These are phyloP conservation scores for Strigamia transsilvanica DNA, from an alignment of 2,888 invertebrate genomes.

Conservation along the genomic window DNA sequence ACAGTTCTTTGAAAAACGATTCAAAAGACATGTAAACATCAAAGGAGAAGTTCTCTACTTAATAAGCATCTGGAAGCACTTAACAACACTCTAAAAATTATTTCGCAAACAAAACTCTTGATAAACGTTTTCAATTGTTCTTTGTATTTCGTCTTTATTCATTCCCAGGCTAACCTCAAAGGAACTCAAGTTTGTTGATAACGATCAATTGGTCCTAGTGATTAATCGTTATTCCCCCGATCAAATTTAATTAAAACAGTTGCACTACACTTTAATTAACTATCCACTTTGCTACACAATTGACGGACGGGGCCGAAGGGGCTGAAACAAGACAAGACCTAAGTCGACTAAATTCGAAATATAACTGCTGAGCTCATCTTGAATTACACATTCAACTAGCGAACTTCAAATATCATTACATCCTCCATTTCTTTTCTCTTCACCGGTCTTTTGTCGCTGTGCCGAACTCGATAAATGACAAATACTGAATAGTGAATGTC, in stretches of 20 bases:
- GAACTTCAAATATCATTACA: neutral
- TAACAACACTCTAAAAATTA: neutral
- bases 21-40: constrained; percentile 8
- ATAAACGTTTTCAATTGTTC: constrained; percentile 3
- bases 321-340: neutral
- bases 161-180: constrained; percentile 9
- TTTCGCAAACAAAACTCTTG: neutral
- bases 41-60: neutral
- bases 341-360: neutral
- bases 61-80: neutral
- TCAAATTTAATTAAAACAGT: constrained; percentile 49
- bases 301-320: constrained; percentile 17
- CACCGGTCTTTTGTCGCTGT: neutral
- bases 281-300: constrained; percentile 20
- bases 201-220: constrained; percentile 42
- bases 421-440: neutral
- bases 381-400: neutral
- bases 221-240: constrained; percentile 38
- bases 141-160: constrained; percentile 13
- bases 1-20: neutral
- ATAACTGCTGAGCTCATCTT: constrained; percentile 12
- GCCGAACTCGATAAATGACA: neutral
- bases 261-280: constrained; percentile 41
- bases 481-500: too few relatives aligned
- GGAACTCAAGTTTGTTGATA: constrained; percentile 21